A percentile compares a stretch with the other conserved stretches of the same genome.
These are phyloP conservation scores for Neomonachus schauinslandi DNA, from an alignment of 2,113 vertebrate genomes.

Conservation along the genomic window DNA sequence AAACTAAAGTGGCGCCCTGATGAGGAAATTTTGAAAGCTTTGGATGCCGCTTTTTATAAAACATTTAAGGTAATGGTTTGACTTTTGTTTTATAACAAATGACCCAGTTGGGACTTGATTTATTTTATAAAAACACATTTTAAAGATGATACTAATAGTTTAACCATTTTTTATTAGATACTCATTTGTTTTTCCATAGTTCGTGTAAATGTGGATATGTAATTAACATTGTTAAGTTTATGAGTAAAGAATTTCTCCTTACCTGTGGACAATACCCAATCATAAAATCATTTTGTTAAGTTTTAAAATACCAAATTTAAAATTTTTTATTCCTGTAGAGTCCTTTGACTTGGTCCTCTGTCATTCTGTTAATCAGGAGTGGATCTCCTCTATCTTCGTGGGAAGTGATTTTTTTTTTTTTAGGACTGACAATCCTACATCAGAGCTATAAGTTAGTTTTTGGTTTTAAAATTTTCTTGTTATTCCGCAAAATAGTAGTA, in stretches of 20 bases:
- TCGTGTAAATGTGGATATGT: not conserved
- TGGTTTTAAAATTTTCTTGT: not conserved
- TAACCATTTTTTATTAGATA: not conserved
- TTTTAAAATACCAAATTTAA: constrained; percentile 34
- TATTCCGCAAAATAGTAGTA: not conserved
- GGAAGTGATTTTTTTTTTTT: not conserved
- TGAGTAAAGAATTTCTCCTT: not conserved
- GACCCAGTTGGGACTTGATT: not conserved
- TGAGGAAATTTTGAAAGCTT: constrained; percentile 90
- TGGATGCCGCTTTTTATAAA: constrained; percentile 93
- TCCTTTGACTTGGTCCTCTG: not conserved
- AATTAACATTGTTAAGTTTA: not conserved
- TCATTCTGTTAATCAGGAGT: not conserved
- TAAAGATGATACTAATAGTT: not conserved
- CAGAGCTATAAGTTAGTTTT: not conserved
- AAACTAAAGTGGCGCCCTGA: constrained; percentile 94
- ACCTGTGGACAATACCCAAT: not conserved
- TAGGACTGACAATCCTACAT: not conserved
- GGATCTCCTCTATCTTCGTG: not conserved
- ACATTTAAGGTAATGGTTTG: constrained; percentile 89
- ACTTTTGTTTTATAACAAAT: constrained; percentile 19
- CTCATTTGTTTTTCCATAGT: constrained; percentile 18
- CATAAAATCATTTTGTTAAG: constrained; percentile 18
- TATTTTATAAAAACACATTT: constrained; percentile 48
- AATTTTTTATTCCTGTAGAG: not conserved